phyloP scores from a whole-genome alignment of 1,140 invertebrate genomes.

The Zaprionus tsacasi region DNA sequence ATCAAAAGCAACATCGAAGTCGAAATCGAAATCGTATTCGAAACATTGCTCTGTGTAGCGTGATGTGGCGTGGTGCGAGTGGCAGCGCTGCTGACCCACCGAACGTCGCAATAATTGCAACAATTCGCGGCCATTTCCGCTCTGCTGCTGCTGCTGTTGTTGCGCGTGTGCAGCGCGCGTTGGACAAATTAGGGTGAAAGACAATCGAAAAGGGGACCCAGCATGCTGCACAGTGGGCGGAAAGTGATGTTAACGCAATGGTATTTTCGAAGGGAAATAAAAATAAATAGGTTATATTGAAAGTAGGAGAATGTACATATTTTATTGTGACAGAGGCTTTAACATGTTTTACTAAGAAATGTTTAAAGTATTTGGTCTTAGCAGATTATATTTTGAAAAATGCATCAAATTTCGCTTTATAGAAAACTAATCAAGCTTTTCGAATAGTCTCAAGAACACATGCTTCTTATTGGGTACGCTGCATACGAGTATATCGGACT shows the following conservation, averaged over 20 bases:
- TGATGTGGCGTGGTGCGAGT: conserved; percentile 10
- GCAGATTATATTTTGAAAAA: too few species aligned
- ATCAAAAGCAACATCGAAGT: conserved; percentile 44
- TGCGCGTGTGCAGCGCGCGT: too few species aligned
- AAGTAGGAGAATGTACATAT: too few species aligned
- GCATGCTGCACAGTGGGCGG: conserved; percentile 35
- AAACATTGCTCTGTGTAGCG: conserved; percentile 4
- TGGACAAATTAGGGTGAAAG: not conserved
- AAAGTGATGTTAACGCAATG: not conserved
- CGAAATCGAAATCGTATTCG: conserved; percentile 39
- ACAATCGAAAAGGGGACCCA: conserved; percentile 9
- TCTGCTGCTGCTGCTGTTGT: conserved; percentile 37
- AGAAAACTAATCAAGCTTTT: too few species aligned
- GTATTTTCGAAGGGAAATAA: not conserved
- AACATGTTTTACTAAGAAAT: too few species aligned
- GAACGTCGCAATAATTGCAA: conserved; percentile 61
- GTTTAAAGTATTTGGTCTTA: too few species aligned
- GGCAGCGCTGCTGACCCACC: conserved; percentile 28
- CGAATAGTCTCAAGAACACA: too few species aligned
- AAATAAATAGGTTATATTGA: too few species aligned
- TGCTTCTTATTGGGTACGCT: too few species aligned
- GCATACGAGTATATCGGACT: too few species aligned
- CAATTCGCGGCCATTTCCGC: conserved; percentile 72
- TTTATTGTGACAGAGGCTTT: too few species aligned
- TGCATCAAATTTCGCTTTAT: too few species aligned